Base-by-base conservation (phyloP, 2,888 invertebrate genomes). In the Prosapia bicincta region DNA sequence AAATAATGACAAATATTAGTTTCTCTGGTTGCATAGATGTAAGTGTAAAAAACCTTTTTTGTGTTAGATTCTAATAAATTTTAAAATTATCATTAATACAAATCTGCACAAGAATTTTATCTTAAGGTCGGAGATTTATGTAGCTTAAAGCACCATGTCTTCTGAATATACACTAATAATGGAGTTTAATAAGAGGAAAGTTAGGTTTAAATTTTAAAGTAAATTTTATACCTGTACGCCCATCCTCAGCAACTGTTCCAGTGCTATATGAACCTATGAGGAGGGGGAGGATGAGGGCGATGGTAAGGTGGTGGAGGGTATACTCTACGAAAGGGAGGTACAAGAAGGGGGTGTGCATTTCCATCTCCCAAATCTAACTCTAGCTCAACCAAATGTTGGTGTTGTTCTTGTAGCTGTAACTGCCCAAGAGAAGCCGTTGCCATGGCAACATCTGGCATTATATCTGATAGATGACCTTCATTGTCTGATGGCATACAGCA, bases 371-470 rank as follows among this genome's bases (percentile, higher is more conserved):
- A 88, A 85, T 95, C 95, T 81, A 96, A 86, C 84, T 95, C 94
- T 83, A 95, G 86, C 81, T 90, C 90, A 81, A 87, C 88, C 79
- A 86, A 86, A 80, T 88, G 88, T 78, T 87, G 86, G 30, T 81
- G 79, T 71, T 80, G 81, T 78, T 84, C 79, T 79, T 81, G 79
- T 6, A 82, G 65, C 23, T 73, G 76, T 72, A 78, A 66, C 30
- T 78, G 77, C 75, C 78, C 78, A 26, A 78, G 77, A 20, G 79
- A 78, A 74, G 73, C 88, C 79, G 91, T 95, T 82, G 96, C 96
- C 95, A 96, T 95, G 20, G 96, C 96, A 81, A 96, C 95, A 86
- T 97, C 96, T 0, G 96, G 96, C 91, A 96, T 95, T 82, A 93
- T 91, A 78, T 94, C 94, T 25, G 93, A 90, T 78, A 93, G 86